These are phyloP conservation scores for Gobio occitaniae DNA, from an alignment of 2,797 vertebrate genomes.

Conservation along the genomic window DNA sequence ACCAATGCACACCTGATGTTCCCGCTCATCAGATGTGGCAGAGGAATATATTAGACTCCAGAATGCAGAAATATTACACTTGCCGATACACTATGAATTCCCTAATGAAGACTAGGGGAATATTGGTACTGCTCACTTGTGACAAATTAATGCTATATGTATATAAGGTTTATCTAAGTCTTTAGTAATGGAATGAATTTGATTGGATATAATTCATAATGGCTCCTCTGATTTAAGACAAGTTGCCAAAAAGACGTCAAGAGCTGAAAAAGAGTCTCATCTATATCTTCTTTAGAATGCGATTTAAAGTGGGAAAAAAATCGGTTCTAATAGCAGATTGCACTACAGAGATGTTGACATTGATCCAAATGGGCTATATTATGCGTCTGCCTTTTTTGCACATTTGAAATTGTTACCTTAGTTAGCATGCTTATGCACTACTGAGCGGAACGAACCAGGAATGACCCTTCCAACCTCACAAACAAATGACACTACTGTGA, in stretches of 20 bases:
- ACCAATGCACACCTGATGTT: slow-evolving; percentile 24
- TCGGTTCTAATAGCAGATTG: background rate
- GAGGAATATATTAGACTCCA: slow-evolving; percentile 9
- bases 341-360: slow-evolving; percentile 11
- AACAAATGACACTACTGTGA: slow-evolving; percentile 14
- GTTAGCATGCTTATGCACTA: background rate
- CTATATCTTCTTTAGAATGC: background rate
- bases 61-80: slow-evolving; percentile 11
- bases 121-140: slow-evolving; percentile 1
- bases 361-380: background rate
- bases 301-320: background rate
- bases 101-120: background rate
- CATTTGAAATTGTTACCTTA: background rate
- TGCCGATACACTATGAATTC: slow-evolving; percentile 15
- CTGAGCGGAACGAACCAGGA: slow-evolving; percentile 34
- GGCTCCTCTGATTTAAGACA: background rate
- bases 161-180: background rate
- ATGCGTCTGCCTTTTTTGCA: slow-evolving; percentile 10
- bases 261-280: background rate
- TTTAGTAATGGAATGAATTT: background rate
- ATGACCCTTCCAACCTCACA: slow-evolving; percentile 18
- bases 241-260: background rate
- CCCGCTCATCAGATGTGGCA: background rate
- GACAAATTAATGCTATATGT: background rate
- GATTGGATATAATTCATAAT: background rate